Evolutionary conservation across 2,888 invertebrate genomes (phyloP).

Genomic region (Ectobius pallidus): DNA sequence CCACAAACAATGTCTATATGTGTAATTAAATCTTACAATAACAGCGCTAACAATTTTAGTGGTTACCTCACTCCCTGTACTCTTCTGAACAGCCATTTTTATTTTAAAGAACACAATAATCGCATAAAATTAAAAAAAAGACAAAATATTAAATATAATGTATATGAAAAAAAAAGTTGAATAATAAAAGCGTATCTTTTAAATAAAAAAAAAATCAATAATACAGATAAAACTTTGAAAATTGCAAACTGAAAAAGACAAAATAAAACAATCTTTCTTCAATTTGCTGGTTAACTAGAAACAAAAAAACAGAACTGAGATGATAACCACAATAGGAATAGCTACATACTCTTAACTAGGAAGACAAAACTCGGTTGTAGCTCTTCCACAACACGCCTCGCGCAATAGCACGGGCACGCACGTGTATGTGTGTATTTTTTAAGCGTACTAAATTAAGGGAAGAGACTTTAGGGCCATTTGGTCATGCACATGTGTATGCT

Average conservation of each 20-base stretch:
- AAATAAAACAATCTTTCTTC: neutral
- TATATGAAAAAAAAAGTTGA: constrained; percentile 37
- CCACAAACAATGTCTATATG: constrained; percentile 24
- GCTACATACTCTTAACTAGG: constrained; percentile 44
- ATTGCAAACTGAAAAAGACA: constrained; percentile 30
- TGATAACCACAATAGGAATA: constrained; percentile 33
- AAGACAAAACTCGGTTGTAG: constrained; percentile 42
- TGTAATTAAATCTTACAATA: constrained; percentile 21
- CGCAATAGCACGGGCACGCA: constrained; percentile 45
- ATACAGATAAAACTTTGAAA: constrained; percentile 30
- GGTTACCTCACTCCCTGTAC: constrained; percentile 16
- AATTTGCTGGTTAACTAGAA: constrained; percentile 35
- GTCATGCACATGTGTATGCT: neutral
- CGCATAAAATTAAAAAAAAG: constrained; percentile 36
- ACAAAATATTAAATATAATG: constrained; percentile 33
- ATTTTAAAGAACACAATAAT: constrained; percentile 38
- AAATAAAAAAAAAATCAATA: constrained; percentile 37
- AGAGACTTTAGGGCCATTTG: constrained; percentile 40
- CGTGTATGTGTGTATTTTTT: constrained; percentile 37
- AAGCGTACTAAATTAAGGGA: constrained; percentile 47
- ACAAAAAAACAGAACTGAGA: constrained; percentile 35
- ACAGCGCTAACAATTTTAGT: constrained; percentile 26
- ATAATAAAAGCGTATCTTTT: constrained; percentile 36
- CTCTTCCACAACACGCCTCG: constrained; percentile 27
- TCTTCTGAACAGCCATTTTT: constrained; percentile 35